Conservation (phyloP, 1,140 invertebrate species). For the Aphelenchoides besseyi region DNA sequence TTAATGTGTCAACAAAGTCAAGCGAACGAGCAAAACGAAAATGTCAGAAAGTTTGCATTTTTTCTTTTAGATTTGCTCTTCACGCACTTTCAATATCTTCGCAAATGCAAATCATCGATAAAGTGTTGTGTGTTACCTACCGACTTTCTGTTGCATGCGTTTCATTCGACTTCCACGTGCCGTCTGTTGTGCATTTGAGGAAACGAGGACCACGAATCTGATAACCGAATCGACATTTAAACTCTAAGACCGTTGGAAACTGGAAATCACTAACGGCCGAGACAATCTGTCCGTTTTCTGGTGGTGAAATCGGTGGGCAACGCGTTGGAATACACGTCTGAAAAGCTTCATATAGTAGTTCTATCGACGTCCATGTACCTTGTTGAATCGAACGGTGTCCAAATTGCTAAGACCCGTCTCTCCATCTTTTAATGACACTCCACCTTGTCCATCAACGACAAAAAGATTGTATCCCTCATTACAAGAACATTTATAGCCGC, state of each 20-base stretch:
- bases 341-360: too few relatives aligned
- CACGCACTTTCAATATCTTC: too few relatives aligned
- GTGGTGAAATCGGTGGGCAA: conserved; percentile 76
- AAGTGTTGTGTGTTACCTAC: too few relatives aligned
- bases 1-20: too few relatives aligned
- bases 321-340: conserved; percentile 46
- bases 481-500: conserved; percentile 81
- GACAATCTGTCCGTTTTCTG: conserved; percentile 82
- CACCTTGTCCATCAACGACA: conserved; percentile 81
- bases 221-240: conserved; percentile 92
- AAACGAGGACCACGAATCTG: conserved; percentile 73
- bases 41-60: too few relatives aligned
- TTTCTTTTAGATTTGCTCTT: too few relatives aligned
- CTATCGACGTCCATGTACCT: too few relatives aligned
- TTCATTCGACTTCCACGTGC: too few relatives aligned
- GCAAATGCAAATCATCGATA: too few relatives aligned
- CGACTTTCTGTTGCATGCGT: too few relatives aligned
- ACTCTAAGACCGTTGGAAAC: conserved; percentile 82
- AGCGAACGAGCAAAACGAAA: too few relatives aligned
- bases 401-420: conserved; percentile 82
- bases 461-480: conserved; percentile 89
- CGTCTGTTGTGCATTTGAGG: conserved; percentile 81
- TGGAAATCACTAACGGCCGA: conserved; percentile 78
- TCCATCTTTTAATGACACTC: conserved; percentile 75
- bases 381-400: conserved; percentile 84